Conservation (phyloP, 1,140 invertebrate species). For the Caenorhabditis briggsae region DNA sequence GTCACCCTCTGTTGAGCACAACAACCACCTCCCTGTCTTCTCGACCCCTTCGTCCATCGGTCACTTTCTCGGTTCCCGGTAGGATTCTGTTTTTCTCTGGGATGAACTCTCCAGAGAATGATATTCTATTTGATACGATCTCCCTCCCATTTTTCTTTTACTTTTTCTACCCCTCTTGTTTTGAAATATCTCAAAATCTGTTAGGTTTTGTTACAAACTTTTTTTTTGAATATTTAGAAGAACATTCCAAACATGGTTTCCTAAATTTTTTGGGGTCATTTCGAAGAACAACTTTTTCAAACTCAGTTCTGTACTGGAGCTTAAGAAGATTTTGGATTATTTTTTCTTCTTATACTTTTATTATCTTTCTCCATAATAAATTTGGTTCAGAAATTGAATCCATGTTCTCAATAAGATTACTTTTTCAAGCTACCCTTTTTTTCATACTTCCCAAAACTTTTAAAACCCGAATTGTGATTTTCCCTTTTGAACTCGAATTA, state of each 20-base stretch:
- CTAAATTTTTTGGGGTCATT: neutral
- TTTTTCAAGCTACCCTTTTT: too few relatives aligned
- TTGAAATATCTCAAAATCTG: neutral
- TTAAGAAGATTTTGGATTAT: too few relatives aligned
- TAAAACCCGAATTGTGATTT: too few relatives aligned
- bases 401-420: too few relatives aligned
- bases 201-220: neutral
- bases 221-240: too few relatives aligned
- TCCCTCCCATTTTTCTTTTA: neutral
- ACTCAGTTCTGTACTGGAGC: too few relatives aligned
- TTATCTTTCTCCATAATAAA: too few relatives aligned
- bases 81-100: neutral
- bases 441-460: too few relatives aligned
- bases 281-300: too few relatives aligned
- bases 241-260: neutral
- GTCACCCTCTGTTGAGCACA: constrained; percentile 45
- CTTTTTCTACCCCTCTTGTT: neutral
- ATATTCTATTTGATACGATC: constrained; percentile 8
- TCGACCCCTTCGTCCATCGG: constrained; percentile 12
- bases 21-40: neutral
- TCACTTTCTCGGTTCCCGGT: neutral
- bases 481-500: too few relatives aligned
- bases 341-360: too few relatives aligned
- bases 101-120: neutral
- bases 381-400: too few relatives aligned